These are phyloP conservation scores for Leucania comma DNA, from an alignment of 2,888 invertebrate genomes.

Conservation along the genomic window DNA sequence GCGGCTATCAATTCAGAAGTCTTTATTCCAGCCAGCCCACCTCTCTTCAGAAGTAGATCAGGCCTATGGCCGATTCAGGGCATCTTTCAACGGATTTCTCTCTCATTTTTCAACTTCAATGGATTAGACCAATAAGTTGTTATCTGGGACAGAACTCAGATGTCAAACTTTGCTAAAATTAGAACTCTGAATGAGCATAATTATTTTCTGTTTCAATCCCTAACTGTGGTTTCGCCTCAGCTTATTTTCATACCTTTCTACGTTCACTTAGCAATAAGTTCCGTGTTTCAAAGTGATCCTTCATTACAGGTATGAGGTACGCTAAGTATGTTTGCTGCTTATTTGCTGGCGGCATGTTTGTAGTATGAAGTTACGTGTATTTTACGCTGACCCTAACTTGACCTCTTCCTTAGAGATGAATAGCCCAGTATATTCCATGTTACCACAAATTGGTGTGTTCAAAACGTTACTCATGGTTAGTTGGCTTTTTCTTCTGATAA, in stretches of 20 bases:
- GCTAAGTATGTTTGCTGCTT: constrained; percentile 4
- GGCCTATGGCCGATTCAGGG: too few species aligned
- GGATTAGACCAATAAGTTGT: too few species aligned
- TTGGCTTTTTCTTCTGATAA: background rate
- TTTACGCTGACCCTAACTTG: constrained; percentile 43
- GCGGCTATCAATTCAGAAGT: too few species aligned
- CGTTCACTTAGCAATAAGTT: constrained; percentile 13
- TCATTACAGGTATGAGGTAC: constrained; percentile 20
- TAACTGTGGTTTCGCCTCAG: background rate
- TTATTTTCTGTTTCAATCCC: background rate
- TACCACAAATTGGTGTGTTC: background rate
- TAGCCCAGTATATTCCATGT: background rate
- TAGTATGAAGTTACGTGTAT: constrained; percentile 36
- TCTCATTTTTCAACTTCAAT: too few species aligned
- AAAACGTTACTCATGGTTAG: constrained; percentile 3
- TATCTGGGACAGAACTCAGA: too few species aligned
- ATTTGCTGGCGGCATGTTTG: constrained; percentile 42
- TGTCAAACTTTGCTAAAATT: too few species aligned
- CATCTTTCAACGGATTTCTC: too few species aligned
- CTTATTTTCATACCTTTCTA: background rate
- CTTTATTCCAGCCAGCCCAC: too few species aligned
- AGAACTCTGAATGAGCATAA: too few species aligned
- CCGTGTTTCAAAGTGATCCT: constrained; percentile 45
- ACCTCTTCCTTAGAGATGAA: constrained; percentile 18
- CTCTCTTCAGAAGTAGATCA: too few species aligned